A percentile compares a stretch with the other conserved stretches of the same genome.
phyloP scores from a whole-genome alignment of 2,797 vertebrate genomes.

The Scolopax bukidnonensis region DNA sequence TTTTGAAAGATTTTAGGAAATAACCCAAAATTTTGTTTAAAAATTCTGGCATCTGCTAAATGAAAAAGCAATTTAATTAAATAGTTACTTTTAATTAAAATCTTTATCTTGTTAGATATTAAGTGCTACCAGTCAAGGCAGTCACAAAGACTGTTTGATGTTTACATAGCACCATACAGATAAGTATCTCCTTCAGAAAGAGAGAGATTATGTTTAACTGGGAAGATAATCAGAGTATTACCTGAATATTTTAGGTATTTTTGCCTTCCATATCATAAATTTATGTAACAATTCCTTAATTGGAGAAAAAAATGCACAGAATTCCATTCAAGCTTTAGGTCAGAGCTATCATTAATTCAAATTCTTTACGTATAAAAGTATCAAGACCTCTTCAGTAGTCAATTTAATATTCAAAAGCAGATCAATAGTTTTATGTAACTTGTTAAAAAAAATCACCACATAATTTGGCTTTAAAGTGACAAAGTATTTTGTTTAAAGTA shows the following conservation, averaged over 20 bases:
- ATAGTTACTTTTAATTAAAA: conserved; percentile 19
- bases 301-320: neutral
- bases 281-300: neutral
- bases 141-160: neutral
- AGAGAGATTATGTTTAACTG: neutral
- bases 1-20: neutral
- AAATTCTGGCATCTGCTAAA: neutral
- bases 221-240: neutral
- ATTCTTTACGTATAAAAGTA: conserved; percentile 15
- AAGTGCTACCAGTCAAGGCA: conserved; percentile 18
- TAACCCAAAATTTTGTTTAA: neutral
- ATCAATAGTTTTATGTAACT: conserved; percentile 44
- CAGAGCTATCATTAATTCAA: neutral
- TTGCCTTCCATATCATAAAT: conserved; percentile 2
- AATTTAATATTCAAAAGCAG: conserved; percentile 48
- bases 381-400: conserved; percentile 51
- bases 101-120: neutral
- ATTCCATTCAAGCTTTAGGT: neutral
- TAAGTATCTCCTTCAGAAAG: neutral
- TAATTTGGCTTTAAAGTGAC: conserved; percentile 60
- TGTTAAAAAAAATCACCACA: conserved; percentile 28
- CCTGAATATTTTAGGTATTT: conserved; percentile 19
- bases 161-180: neutral
- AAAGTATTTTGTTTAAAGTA: conserved; percentile 31
- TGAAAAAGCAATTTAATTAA: neutral